A percentile compares a stretch with the other conserved stretches of the same genome.
Conservation (phyloP, 1,140 invertebrate species). For the Amphibalanus amphitrite region DNA sequence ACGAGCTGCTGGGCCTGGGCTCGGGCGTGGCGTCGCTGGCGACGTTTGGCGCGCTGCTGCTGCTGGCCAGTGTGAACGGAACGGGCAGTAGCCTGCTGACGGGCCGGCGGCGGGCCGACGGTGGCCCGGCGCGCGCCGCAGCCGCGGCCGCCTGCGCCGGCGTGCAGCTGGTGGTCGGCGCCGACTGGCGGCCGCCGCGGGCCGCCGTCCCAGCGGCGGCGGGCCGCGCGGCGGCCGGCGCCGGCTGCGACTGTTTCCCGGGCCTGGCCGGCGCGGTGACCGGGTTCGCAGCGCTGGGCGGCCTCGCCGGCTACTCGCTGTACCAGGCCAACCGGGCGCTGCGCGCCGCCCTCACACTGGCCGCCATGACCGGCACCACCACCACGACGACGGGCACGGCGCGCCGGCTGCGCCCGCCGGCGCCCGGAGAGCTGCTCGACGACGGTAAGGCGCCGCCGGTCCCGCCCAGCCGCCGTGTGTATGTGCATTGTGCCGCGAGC, state of each 20-base stretch:
- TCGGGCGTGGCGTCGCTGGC: neutral
- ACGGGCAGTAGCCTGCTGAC: neutral
- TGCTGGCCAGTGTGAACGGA: neutral
- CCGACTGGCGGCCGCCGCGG: no score
- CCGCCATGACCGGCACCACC: neutral
- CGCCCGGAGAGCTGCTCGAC: no score
- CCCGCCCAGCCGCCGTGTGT: no score
- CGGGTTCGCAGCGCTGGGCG: neutral
- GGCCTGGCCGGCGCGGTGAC: neutral
- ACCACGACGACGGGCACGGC: neutral
- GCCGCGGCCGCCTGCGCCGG: neutral
- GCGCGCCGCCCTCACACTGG: neutral
- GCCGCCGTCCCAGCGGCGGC: no score
- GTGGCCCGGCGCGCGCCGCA: no score
- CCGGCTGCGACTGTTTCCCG: neutral
- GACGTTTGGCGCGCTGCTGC: neutral
- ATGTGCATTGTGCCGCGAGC: no score
- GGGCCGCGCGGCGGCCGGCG: no score
- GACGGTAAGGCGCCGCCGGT: no score
- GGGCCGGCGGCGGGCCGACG: neutral
- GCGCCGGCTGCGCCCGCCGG: no score
- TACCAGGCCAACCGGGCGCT: neutral
- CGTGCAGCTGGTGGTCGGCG: neutral
- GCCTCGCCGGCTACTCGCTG: neutral
- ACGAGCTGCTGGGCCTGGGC: neutral